phyloP scores from a whole-genome alignment of 2,797 vertebrate species.

The Phataginus tetradactyla region DNA sequence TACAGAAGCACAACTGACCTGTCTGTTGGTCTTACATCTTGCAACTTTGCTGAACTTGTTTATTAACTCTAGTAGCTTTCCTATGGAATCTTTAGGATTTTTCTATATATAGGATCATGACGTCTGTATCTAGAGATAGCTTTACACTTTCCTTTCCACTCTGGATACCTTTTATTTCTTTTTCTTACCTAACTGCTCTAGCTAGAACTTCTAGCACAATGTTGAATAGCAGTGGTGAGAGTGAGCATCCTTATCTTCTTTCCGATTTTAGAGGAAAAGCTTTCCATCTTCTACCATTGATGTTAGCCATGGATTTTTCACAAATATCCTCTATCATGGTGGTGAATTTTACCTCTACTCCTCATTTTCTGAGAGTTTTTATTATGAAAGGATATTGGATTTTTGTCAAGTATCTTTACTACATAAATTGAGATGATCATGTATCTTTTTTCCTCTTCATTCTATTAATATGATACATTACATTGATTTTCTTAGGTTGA shows the following conservation, averaged over 20 bases:
- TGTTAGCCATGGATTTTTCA: background rate
- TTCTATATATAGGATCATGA: background rate
- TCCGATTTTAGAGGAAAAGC: background rate
- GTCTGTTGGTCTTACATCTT: background rate
- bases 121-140: background rate
- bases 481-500: background rate
- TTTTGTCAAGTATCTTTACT: background rate
- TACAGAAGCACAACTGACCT: background rate
- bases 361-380: background rate
- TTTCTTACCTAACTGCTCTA: background rate
- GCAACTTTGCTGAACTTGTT: background rate
- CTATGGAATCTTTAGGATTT: background rate
- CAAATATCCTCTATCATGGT: background rate
- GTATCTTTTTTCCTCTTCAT: background rate
- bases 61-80: background rate
- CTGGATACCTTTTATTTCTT: background rate
- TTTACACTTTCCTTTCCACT: background rate
- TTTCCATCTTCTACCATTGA: background rate
- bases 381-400: background rate
- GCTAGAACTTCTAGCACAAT: background rate
- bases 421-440: background rate
- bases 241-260: background rate
- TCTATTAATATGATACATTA: background rate
- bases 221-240: background rate
- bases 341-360: background rate